Evolutionary conservation across 2,888 invertebrate genomes (phyloP), one percentile per base, ranked within the genome.

Genomic region (Tigriopus californicus): DNA sequence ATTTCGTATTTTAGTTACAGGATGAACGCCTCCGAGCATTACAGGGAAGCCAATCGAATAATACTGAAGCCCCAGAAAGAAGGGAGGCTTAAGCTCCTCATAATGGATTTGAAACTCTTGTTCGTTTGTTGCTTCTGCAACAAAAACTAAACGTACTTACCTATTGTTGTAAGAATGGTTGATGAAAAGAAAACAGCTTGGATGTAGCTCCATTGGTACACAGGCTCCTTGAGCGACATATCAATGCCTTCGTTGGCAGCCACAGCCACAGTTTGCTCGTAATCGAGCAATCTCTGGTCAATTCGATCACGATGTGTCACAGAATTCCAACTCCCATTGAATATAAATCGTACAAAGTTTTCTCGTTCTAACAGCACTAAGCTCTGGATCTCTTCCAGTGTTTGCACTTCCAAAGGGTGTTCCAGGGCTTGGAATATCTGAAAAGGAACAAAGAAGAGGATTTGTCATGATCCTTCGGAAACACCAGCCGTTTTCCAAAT

Each of bases 131-230:
- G n/a, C 4, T 6, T 52, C 1, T 22, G 3, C 2, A 2, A 59
- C 41, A 40, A 58, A 15, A 4, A 15, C 5, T 6, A 53, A 20
- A 4, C 13, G 20, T 11, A 65, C 71, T 70, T 75, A 86, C 88
- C 89, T 72, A 90, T 89, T 59, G 89, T 90, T 60, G 89, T 89
- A 68, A 89, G 79, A 65, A 90, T 86, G 57, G 89, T 89, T 33
- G 88, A 87, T 13, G 88, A 85, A 70, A 89, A 89, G 73, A 89
- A 89, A 47, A 88, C 82, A 4, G 87, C 83, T 71, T 86, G 85
- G 52, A 85, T 72, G 66, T 82, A 79, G 66, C 81, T 85, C 88
- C 88, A 88, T 67, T 66, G 64, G 24, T 66, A 65, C 41, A 64
- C 61, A 25, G 63, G 61, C 20, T 64, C 64, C 20, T 60, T 47